Conservation (phyloP, 1,140 invertebrate species). For the Meteorus sp. region DNA sequence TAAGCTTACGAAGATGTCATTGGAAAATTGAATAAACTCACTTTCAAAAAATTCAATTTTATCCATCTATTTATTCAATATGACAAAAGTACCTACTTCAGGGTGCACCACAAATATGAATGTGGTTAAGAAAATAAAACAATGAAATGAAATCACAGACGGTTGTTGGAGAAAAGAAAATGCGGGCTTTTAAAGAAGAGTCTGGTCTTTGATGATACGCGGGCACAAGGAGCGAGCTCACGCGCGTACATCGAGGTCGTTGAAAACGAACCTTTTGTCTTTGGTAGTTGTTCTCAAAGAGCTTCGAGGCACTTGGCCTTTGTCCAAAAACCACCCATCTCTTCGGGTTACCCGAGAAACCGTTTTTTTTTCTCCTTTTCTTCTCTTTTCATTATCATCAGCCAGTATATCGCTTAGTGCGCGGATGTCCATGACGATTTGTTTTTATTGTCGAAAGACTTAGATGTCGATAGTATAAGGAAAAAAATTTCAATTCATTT, state of each 20-base stretch:
- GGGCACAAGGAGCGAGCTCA: background rate
- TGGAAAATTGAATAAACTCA: too few relatives aligned
- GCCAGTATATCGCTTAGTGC: too few relatives aligned
- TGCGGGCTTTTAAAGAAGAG: background rate
- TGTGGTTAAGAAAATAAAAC: background rate
- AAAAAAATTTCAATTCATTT: background rate
- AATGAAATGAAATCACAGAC: background rate
- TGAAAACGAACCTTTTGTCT: background rate
- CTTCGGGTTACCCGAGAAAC: background rate
- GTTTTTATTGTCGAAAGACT: background rate
- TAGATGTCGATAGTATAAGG: background rate
- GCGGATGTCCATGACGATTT: too few relatives aligned
- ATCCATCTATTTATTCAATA: too few relatives aligned
- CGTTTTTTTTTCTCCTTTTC: too few relatives aligned
- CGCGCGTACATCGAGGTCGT: background rate
- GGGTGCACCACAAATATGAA: too few relatives aligned
- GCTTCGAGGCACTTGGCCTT: background rate
- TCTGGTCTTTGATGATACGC: background rate
- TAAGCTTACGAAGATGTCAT: too few relatives aligned
- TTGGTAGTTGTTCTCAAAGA: background rate
- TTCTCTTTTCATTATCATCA: too few relatives aligned
- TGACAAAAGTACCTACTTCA: too few relatives aligned
- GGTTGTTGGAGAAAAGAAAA: background rate
- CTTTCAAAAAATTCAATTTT: too few relatives aligned
- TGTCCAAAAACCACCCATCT: background rate